Percentiles rank a stretch among this genome's conserved stretches.
Evolutionary conservation across 1,140 invertebrate species (phyloP).

Genomic region (Drosophila lowei): DNA sequence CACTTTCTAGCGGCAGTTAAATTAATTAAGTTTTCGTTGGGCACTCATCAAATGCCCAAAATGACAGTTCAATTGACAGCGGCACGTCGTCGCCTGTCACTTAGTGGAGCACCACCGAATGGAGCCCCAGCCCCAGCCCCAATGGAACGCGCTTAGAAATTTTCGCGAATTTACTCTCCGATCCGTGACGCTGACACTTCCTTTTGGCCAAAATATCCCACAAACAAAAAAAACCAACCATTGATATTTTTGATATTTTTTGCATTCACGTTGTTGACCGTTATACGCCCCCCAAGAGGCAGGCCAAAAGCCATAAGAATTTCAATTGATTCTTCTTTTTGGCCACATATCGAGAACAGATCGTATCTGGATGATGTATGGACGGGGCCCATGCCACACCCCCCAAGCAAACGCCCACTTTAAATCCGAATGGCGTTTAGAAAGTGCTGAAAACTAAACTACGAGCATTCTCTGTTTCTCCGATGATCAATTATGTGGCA

Average conservation of each 20-base stretch:
- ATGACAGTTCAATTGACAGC: slow-evolving; percentile 53
- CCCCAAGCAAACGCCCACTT: slow-evolving; percentile 36
- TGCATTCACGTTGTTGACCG: slow-evolving; percentile 63
- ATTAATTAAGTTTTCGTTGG: slow-evolving; percentile 61
- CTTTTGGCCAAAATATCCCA: not conserved
- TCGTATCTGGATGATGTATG: slow-evolving; percentile 76
- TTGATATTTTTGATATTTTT: slow-evolving; percentile 42
- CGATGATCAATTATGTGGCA: slow-evolving; percentile 69
- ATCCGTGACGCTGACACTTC: slow-evolving; percentile 5
- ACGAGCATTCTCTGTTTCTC: slow-evolving; percentile 32
- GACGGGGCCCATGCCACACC: slow-evolving; percentile 36
- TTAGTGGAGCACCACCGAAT: slow-evolving; percentile 55
- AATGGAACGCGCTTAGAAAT: slow-evolving; percentile 50
- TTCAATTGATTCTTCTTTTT: slow-evolving; percentile 61
- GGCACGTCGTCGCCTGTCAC: slow-evolving; percentile 63
- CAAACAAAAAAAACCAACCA: not conserved
- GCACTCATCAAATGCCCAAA: slow-evolving; percentile 44
- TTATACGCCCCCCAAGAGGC: slow-evolving; percentile 56
- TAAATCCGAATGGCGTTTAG: slow-evolving; percentile 50
- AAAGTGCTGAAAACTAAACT: slow-evolving; percentile 77
- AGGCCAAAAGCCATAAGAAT: slow-evolving; percentile 58
- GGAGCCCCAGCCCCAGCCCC: slow-evolving; percentile 4
- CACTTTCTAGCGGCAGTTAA: slow-evolving; percentile 71
- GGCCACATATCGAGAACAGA: slow-evolving; percentile 62
- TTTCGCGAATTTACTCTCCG: too few species aligned